These are phyloP conservation scores for Platycheirus rosarum DNA, from an alignment of 2,888 invertebrate species.

Conservation along the genomic window DNA sequence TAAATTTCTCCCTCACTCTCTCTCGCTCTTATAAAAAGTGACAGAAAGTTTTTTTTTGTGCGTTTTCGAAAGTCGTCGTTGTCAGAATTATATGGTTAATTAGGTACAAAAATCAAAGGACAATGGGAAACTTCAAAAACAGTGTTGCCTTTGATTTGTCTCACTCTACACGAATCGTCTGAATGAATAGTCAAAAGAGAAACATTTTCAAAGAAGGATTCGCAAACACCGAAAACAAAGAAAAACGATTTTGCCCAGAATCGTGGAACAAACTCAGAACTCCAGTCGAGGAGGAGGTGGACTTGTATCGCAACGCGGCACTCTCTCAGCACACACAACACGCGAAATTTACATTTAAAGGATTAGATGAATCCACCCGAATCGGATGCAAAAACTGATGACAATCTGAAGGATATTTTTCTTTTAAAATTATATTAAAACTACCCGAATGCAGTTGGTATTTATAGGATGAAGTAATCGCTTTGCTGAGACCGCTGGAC, in stretches of 20 bases:
- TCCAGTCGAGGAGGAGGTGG: background rate
- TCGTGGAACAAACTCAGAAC: slow-evolving; percentile 1
- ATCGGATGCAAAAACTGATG: slow-evolving; percentile 22
- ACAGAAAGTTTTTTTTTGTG: slow-evolving; percentile 27
- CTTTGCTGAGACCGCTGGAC: slow-evolving; percentile 70
- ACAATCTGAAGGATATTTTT: slow-evolving; percentile 29
- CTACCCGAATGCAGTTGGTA: slow-evolving; percentile 63
- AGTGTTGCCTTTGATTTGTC: slow-evolving; percentile 1
- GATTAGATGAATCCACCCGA: slow-evolving; percentile 8
- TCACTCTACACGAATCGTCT: background rate
- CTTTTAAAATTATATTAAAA: slow-evolving; percentile 45
- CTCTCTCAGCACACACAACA: slow-evolving; percentile 31
- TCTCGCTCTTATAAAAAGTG: slow-evolving; percentile 26
- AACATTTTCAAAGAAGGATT: background rate
- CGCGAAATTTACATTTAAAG: slow-evolving; percentile 44
- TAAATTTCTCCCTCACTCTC: slow-evolving; percentile 31
- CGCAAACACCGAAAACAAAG: background rate
- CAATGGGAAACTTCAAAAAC: slow-evolving; percentile 13
- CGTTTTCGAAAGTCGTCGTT: background rate
- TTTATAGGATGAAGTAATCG: slow-evolving; percentile 69
- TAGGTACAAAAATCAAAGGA: slow-evolving; percentile 6
- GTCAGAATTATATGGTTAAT: slow-evolving; percentile 16
- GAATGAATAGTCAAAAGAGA: background rate
- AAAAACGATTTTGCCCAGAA: slow-evolving; percentile 6
- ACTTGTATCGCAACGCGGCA: slow-evolving; percentile 34